phyloP scores from a whole-genome alignment of 92 coral and sea anemone genomes.

The Palythoa caribaeorum region DNA sequence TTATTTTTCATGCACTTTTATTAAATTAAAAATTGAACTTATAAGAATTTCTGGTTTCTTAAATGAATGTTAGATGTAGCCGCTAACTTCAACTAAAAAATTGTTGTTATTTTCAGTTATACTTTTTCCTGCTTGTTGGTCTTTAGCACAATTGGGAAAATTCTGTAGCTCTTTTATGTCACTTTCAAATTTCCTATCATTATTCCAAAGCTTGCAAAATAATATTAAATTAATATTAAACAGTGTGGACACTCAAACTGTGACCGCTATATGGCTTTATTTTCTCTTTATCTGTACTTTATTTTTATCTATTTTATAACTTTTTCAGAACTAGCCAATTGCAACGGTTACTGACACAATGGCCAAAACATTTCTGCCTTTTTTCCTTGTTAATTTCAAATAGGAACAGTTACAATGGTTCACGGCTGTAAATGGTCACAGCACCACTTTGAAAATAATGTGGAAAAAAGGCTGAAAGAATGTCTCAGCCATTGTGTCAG shows the following conservation, averaged over 20 bases:
- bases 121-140: no score
- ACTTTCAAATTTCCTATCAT: no score
- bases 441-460: slow-evolving; percentile 32
- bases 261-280: slow-evolving; percentile 31
- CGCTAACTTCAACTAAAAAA: no score
- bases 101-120: no score
- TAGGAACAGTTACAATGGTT: not conserved
- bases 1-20: not conserved
- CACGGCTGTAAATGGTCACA: slow-evolving; percentile 9
- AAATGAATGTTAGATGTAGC: no score
- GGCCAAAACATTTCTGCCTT: slow-evolving; percentile 24
- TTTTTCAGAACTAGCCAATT: slow-evolving; percentile 46
- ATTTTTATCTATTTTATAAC: slow-evolving; percentile 10
- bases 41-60: no score
- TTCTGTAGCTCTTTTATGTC: no score
- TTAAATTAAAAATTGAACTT: not conserved
- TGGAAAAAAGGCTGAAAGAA: slow-evolving; percentile 17
- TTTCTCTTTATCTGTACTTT: not conserved
- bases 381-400: not conserved
- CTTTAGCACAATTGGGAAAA: no score
- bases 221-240: no score
- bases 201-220: no score
- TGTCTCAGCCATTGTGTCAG: slow-evolving; percentile 28
- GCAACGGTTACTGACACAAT: slow-evolving; percentile 27
- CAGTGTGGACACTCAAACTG: slow-evolving; percentile 34